Base-by-base conservation (phyloP, 2,888 invertebrate species). In the Leptinotarsa rubiginosa region DNA sequence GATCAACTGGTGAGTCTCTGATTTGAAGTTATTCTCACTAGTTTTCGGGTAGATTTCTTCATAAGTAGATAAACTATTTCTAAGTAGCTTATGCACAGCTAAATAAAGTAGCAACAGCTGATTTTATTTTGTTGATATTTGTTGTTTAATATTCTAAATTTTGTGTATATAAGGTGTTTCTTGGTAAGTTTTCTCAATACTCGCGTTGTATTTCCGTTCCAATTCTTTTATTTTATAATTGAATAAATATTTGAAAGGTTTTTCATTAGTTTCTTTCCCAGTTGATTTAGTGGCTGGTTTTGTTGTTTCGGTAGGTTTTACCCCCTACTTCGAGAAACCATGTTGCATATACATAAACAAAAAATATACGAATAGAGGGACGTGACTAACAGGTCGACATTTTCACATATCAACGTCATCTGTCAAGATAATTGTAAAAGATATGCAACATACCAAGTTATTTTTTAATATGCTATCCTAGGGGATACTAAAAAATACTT, bases 1-100 rank as follows among this genome's bases (percentile, higher is more conserved):
- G n/a, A 62, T 62, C 20, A 31, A 31, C 31, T 31, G 4, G 15
- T 25, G 18, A 25, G 16, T 16, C 16, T 41, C 5, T 41, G 22
- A 18, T 62, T 62, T 16, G 31, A 41, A 62, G 41, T 62, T 31
- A 31, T 16, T 62, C 62, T 31, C 62, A 41, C 16, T 31, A 41
- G 41, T 62, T 13, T 20, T 59, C 20, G 25, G 59, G 22, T 15
- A 59, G 18, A 22, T 59, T 59, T 62, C 41, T 41, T 18, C n/a
- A 10, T 62, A 18, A 62, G 41, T 31, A 62, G 62, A n/a, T 41
- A n/a, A 62, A 31, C 31, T 54, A 54, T 54, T 59, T 56, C 69
- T 20, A 69, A 73, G 69, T 73, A 73, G 69, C 22, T 65, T 73
- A 73, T 15, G 73, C 73, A 73, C 73, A 62, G 69, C 73, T 73